phyloP scores from a whole-genome alignment of 1,140 invertebrate genomes.

The Ladona fulva region DNA sequence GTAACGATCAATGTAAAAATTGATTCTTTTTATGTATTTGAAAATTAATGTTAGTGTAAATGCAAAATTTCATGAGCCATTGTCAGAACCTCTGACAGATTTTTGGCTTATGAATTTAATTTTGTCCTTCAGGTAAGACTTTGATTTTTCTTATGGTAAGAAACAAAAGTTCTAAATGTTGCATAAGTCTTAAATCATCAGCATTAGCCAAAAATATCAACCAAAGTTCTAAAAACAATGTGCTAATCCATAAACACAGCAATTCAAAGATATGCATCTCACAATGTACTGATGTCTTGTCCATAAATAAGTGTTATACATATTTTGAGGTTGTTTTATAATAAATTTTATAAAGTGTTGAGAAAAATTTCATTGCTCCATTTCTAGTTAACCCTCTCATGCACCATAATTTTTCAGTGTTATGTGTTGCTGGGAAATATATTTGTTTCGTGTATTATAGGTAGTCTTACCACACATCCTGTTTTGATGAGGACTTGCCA shows the following conservation, averaged over 20 bases:
- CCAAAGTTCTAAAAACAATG: background rate
- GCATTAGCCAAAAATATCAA: background rate
- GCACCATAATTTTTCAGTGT: no score
- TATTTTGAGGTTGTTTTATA: background rate
- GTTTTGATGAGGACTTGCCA: no score
- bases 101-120: background rate
- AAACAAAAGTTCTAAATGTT: background rate
- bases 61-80: background rate
- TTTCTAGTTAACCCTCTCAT: no score
- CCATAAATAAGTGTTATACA: background rate
- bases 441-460: no score
- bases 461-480: no score
- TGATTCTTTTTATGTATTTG: background rate
- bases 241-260: background rate
- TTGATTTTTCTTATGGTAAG: background rate
- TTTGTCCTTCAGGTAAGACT: background rate
- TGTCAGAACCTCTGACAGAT: background rate
- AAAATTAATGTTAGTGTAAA: background rate
- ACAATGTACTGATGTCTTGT: background rate
- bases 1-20: background rate
- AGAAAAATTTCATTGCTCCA: no score
- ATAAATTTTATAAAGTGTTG: slow-evolving; percentile 6
- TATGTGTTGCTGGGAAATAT: no score
- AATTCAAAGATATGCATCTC: background rate
- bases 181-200: background rate